Evolutionary conservation across 1,140 invertebrate species (phyloP), one percentile per base, ranked within the genome.

Genomic region (Medauroidea extradentata): DNA sequence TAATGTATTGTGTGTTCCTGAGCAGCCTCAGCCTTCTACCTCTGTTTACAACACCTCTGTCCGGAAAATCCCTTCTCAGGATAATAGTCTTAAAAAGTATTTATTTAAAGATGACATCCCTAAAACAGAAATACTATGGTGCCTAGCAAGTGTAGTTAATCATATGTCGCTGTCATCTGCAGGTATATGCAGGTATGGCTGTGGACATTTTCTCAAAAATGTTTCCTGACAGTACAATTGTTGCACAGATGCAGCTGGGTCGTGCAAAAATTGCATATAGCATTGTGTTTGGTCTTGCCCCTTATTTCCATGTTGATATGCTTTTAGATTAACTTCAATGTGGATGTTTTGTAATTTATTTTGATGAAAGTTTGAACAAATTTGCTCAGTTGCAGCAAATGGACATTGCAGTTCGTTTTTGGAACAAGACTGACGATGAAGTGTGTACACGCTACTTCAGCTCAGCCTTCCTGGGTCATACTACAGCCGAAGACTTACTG

Each of bases 351-450:
- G 55, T 61, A 19, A 18, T 67, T 34, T 57, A 62, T 27, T 66
- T 64, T 43, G 62, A 67, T 57, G 64, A 65, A 49, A 53, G 44
- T 48, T 46, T 66, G 21, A 65, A 63, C 59, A 16, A 57, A 13
- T 23, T 49, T 14, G 43, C 18, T 24, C 39, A 57, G 21, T 24
- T 24, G 23, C 43, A 38, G 16, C 54, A 57, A 57, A 57, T 57
- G 54, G 54, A 57, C 23, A 11, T 57, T n/a, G 25, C 25, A 8
- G 54, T 57, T n/a, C 3, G 54, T 27, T 57, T 44, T 16, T 57
- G 54, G 44, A 18, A 48, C 34, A 44, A 53, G 21, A n/a, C 54
- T 1, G 18, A 19, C 18, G 39, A 51, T 19, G 21, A 51, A 51
- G 3, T 57, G 16, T 42, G 42, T 27, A 57, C 55, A 14, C 19